Base-by-base conservation (phyloP, 2,797 vertebrate genomes). In the Typhlichthys subterraneus region DNA sequence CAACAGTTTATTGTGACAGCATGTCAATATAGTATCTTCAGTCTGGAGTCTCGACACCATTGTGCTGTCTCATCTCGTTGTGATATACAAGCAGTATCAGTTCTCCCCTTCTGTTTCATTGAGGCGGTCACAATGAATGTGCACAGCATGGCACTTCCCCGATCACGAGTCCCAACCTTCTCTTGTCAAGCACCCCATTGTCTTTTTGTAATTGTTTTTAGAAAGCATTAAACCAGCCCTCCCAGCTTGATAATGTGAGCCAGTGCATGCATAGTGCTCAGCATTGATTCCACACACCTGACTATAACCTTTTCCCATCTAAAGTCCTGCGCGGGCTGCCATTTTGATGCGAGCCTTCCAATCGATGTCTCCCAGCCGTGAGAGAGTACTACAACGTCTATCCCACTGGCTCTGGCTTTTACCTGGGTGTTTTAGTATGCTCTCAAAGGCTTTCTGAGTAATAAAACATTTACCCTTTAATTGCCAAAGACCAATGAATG, bases 251-350 rank as follows among this genome's bases (percentile, higher is more conserved):
- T 87, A 80, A 84, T 80, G 77, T 14, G 53, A 85, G 85, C 79
- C 86, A 59, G 72, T 61, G 90, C 90, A 91, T 92, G 75, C 84
- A 75, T 78, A 90, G 85, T 79, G 80, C 67, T 80, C 68, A 63
- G 75, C 85, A 90, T 92, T 84, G 88, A 93, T 92, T 87, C 70
- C 82, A 69, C 73, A 76, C 69, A 84, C 85, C 82, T 87, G 86
- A 81, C 87, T 61, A 70, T 93, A 89, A 93, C 91, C 92, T 93
- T 92, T 92, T 88, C 78, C 70, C 77, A 71, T 88, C 74, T 79
- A 60, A 79, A 85, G 85, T 85, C 82, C 71, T 78, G 72, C 59
- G 42, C 80, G 59, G 60, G 79, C 80, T 81, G 72, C 75, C 76
- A 75, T 84, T 85, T 87, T 88, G 86, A 89, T 88, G 86, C n/a